phyloP scores from a whole-genome alignment of 2,888 invertebrate genomes.

The Drosophila histrio region DNA sequence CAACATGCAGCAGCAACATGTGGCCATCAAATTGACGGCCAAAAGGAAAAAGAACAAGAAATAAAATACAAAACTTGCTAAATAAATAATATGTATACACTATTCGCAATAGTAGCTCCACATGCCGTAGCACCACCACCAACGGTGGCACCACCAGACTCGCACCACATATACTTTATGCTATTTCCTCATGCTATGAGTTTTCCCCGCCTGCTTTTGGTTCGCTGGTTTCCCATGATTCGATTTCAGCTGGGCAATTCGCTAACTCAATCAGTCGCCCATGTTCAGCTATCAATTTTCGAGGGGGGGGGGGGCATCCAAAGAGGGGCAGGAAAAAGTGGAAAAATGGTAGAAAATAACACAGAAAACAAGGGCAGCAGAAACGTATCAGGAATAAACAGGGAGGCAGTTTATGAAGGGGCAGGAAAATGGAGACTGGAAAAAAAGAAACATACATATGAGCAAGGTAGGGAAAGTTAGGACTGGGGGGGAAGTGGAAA shows the following conservation, averaged over 20 bases:
- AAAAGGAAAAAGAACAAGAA: background rate
- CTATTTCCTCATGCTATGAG: background rate
- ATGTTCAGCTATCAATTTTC: constrained; percentile 24
- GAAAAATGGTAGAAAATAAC: no score
- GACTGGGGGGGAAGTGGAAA: background rate
- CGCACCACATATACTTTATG: background rate
- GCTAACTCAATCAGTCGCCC: constrained; percentile 49
- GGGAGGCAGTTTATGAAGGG: no score
- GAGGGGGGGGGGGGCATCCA: background rate
- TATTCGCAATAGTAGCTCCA: constrained; percentile 16
- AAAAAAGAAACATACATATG: no score
- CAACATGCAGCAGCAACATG: constrained; percentile 71
- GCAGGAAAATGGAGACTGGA: background rate
- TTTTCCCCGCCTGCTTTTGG: background rate
- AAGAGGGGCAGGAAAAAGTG: background rate
- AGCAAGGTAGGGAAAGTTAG: background rate
- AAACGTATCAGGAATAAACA: background rate
- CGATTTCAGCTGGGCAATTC: constrained; percentile 26
- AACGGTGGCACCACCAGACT: background rate
- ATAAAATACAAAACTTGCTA: constrained; percentile 22
- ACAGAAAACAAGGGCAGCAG: no score
- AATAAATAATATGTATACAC: constrained; percentile 57
- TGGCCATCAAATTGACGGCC: constrained; percentile 62
- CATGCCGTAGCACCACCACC: background rate
- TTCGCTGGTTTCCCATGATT: constrained; percentile 17